Conservation (phyloP, 2,113 vertebrate species). For the Brienomyrus brachyistius region DNA sequence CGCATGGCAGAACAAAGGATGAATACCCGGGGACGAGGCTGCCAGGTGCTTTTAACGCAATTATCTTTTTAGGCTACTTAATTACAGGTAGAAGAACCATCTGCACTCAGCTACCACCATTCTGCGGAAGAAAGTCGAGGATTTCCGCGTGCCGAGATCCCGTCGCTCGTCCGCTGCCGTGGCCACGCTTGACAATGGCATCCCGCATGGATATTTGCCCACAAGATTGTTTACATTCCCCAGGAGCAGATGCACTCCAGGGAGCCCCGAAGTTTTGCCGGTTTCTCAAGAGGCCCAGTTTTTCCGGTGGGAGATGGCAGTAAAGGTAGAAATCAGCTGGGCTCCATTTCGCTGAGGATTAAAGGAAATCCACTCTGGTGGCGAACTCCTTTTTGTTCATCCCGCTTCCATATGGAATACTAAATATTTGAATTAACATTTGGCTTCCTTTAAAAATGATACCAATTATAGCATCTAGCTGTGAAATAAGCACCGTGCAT, state of each 20-base stretch:
- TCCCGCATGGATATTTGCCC: constrained; percentile 1
- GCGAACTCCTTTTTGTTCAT: neutral
- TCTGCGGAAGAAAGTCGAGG: constrained; percentile 25
- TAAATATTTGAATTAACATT: neutral
- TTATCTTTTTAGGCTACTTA: constrained; percentile 41
- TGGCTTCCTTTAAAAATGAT: neutral
- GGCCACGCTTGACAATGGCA: constrained; percentile 8
- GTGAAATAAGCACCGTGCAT: neutral
- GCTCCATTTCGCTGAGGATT: neutral
- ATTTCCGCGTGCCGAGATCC: constrained; percentile 15
- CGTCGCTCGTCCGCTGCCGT: constrained; percentile 1
- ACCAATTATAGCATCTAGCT: neutral
- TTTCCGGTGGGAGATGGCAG: neutral
- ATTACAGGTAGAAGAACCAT: constrained; percentile 38
- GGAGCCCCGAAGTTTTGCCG: neutral
- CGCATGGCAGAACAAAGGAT: constrained; percentile 16
- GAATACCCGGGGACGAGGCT: constrained; percentile 19
- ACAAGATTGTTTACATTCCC: constrained; percentile 14
- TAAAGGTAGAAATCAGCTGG: neutral
- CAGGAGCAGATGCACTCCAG: neutral
- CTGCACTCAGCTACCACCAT: constrained; percentile 26
- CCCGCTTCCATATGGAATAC: neutral
- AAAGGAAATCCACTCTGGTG: neutral
- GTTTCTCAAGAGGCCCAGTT: constrained; percentile 5
- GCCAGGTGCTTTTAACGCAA: constrained; percentile 31